Conservation (phyloP, 2,888 invertebrate genomes). For the Pharmacophagus antenor region DNA sequence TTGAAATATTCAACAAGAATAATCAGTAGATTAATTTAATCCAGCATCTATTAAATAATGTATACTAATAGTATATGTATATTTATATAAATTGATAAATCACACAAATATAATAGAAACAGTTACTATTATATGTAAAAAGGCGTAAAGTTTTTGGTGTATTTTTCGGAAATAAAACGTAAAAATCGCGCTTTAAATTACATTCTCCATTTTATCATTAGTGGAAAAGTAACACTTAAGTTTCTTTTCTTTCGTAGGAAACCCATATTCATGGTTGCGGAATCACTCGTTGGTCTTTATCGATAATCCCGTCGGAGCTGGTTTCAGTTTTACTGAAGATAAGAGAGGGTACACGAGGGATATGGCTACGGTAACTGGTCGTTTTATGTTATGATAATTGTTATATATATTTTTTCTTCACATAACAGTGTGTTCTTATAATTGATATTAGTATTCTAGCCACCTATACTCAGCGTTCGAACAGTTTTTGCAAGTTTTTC, state of each 20-base stretch:
- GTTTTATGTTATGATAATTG: no score
- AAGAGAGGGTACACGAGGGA: slow-evolving; percentile 76
- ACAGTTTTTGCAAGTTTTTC: slow-evolving; percentile 83
- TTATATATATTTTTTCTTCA: no score
- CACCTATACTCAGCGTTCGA: slow-evolving; percentile 80
- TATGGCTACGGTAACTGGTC: slow-evolving; percentile 77
- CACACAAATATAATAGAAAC: no score
- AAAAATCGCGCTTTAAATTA: no score
- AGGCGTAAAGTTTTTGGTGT: no score
- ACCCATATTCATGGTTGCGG: slow-evolving; percentile 78
- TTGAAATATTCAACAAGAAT: slow-evolving; percentile 19
- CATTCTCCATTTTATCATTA: background rate
- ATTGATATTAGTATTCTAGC: slow-evolving; percentile 56
- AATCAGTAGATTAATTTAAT: background rate
- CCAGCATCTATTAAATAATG: background rate
- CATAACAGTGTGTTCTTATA: no score
- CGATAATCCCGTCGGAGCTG: slow-evolving; percentile 84
- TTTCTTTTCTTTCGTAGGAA: slow-evolving; percentile 49
- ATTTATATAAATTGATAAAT: no score
- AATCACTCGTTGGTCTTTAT: slow-evolving; percentile 83
- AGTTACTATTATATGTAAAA: no score
- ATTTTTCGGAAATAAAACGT: no score
- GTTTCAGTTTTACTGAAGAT: slow-evolving; percentile 83
- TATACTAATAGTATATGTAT: background rate
- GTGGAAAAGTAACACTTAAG: background rate